Percentiles rank a stretch among this genome's conserved stretches.
These are phyloP conservation scores for Aphelinus atriplicis DNA, from an alignment of 1,140 invertebrate genomes.

Conservation along the genomic window DNA sequence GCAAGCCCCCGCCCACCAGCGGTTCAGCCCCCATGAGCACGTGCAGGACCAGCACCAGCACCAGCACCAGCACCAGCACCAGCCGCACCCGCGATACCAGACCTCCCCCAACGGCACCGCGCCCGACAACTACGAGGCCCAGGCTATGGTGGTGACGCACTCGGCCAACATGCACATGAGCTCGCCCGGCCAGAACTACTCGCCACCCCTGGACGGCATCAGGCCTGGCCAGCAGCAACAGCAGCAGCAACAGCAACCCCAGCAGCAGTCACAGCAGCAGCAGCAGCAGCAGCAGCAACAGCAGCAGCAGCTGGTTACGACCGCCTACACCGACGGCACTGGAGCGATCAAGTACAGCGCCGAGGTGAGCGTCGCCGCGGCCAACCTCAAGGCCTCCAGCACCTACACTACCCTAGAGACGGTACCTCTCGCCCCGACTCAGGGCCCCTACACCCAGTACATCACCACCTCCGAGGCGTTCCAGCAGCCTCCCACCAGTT, in stretches of 20 bases:
- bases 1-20: conserved; percentile 45
- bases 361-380: conserved; percentile 46
- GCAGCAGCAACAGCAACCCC: conserved; percentile 37
- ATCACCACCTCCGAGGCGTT: conserved; percentile 53
- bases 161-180: conserved; percentile 22
- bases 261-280: conserved; percentile 31
- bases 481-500: conserved; percentile 51
- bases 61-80: conserved; percentile 11
- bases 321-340: conserved; percentile 43
- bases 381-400: conserved; percentile 55
- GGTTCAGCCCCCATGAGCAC: conserved; percentile 56
- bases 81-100: conserved; percentile 42
- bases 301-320: conserved; percentile 49
- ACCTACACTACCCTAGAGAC: conserved; percentile 63
- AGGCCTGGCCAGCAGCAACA: conserved; percentile 48
- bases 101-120: conserved; percentile 48
- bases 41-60: conserved; percentile 37
- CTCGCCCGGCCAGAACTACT: conserved; percentile 38
- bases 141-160: conserved; percentile 47
- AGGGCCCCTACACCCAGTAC: conserved; percentile 57
- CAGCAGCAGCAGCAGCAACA: conserved; percentile 35
- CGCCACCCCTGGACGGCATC: conserved; percentile 38
- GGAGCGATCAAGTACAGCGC: conserved; percentile 53
- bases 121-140: conserved; percentile 53
- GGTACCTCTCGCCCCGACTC: conserved; percentile 53